These are phyloP conservation scores for Cheirogaleus major DNA, from an alignment of 2,797 vertebrate genomes.

Conservation along the genomic window DNA sequence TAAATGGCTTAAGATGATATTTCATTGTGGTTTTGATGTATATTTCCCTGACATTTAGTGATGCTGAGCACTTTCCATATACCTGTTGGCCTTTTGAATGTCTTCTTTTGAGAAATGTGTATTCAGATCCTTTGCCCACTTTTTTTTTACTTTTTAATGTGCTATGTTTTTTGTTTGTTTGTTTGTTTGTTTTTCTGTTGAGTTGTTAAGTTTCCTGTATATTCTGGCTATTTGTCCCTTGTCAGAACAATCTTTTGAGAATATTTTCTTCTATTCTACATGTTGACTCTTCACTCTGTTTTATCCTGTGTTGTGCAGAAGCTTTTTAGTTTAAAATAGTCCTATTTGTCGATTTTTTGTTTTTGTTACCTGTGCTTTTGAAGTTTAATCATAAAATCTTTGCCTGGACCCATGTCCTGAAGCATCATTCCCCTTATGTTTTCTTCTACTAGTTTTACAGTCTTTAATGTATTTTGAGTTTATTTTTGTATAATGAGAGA, in stretches of 20 bases:
- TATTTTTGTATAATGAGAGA: neutral
- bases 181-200: neutral
- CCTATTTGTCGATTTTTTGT: neutral
- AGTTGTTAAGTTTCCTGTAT: neutral
- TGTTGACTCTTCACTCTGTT: neutral
- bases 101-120: neutral
- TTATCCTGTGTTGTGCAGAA: neutral
- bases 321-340: neutral
- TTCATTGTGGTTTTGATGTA: neutral
- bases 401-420: neutral
- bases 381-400: neutral
- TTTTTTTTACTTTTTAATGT: neutral
- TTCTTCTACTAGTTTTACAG: neutral
- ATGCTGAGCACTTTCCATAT: neutral
- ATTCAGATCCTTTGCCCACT: neutral
- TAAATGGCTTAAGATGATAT: neutral
- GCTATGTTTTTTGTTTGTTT: neutral
- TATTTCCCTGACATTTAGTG: neutral
- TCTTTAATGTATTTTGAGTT: neutral
- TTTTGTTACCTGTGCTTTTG: neutral
- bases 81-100: neutral
- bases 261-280: neutral
- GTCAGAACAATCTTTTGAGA: neutral
- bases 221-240: neutral
- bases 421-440: neutral